Base-by-base conservation (phyloP, 1,140 invertebrate species). In the Tyrophagus putrescentiae region DNA sequence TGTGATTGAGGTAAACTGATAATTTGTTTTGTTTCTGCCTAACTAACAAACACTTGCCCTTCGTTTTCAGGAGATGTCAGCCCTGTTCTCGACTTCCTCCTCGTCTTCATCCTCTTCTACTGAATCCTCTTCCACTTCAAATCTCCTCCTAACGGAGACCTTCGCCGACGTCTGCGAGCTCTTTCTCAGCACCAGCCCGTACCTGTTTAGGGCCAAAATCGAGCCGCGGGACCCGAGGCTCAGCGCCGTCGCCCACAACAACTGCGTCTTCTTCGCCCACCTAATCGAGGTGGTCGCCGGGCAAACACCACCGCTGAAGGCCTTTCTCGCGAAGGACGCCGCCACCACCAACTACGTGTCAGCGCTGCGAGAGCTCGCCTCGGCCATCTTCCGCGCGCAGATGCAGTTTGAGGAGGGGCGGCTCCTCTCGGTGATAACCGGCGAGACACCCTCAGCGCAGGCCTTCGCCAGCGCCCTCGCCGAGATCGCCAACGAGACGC, bases 181-280 rank as follows among this genome's bases (percentile, higher is more conserved):
- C 59, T 94, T 89, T 70, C 79, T 80, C 44, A 77, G 77, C 57
- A 78, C 87, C 50, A 80, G 88, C 21, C 84, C 84, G 1, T 79
- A 81, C 60, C 78, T 83, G 67, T 87, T 92, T 72, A 80, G 82
- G 68, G 80, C 83, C 64, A 79, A 82, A 64, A 73, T 92, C 27
- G 77, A 83, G 68, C n/a, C n/a, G n/a, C 84, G 79, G 5, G 82
- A 91, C 65, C 87, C 88, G 13, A 85, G 90, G 67, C 83, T 88
- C 76, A 78, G 84, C 84, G 90, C 85, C n/a, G 66, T 94, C 21
- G 87, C 90, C 66, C 83, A 91, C 72, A 96, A 94, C 72, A 93
- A 94, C 71, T 92, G 87, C 67, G 82, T 87, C 79, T 94, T 83
- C 69, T 75, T 94, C 1, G 79, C 83, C 0, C 83, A 91, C 72